Conservation (phyloP, 1,140 invertebrate species). For the Liolophura sinensis region DNA sequence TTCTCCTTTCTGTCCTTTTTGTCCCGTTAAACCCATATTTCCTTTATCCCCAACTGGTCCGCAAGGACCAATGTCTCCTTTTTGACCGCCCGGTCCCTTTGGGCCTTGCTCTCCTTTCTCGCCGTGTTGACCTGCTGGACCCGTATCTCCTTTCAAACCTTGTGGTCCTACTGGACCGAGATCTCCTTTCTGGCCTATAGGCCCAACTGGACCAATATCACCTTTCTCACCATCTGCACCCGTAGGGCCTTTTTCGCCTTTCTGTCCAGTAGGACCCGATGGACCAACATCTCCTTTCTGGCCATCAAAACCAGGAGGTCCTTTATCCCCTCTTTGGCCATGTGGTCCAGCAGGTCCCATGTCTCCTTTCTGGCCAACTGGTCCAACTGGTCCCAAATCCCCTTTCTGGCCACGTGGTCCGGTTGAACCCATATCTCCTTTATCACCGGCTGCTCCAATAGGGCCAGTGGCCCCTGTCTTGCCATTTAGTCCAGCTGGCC, state of each 20-base stretch:
- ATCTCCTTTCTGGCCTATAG: slow-evolving; percentile 3
- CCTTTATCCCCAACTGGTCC: slow-evolving; percentile 2
- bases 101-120: slow-evolving; percentile 2
- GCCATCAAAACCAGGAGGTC: background rate
- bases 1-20: slow-evolving; percentile 3
- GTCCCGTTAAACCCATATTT: background rate
- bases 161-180: slow-evolving; percentile 5
- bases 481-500: slow-evolving; percentile 9
- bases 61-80: slow-evolving; percentile 1
- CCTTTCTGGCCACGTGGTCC: slow-evolving; percentile 17
- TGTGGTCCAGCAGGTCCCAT: slow-evolving; percentile 2
- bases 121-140: slow-evolving; percentile 4
- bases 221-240: slow-evolving; percentile 17
- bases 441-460: slow-evolving; percentile 14
- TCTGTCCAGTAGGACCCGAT: slow-evolving; percentile 4
- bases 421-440: slow-evolving; percentile 15
- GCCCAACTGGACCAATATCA: slow-evolving; percentile 1
- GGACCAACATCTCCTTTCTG: slow-evolving; percentile 1
- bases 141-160: slow-evolving; percentile 4
- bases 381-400: slow-evolving; percentile 12
- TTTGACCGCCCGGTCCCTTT: background rate
- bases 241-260: slow-evolving; percentile 5
- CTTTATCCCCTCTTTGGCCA: background rate
- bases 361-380: slow-evolving; percentile 7
- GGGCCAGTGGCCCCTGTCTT: slow-evolving; percentile 7